These are phyloP conservation scores for Ceraclea dissimilis DNA, from an alignment of 2,888 invertebrate genomes.

Conservation along the genomic window DNA sequence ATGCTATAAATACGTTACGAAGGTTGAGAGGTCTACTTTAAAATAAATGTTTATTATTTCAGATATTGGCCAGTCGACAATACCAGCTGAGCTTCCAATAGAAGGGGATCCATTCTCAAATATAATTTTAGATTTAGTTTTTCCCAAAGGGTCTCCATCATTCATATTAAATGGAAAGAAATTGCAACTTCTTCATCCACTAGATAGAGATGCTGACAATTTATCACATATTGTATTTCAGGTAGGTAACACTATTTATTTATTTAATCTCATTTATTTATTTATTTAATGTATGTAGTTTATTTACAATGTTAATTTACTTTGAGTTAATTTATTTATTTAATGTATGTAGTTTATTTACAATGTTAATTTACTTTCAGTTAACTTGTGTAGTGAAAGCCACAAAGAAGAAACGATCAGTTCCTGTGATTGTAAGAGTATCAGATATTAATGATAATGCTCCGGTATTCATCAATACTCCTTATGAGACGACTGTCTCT, in stretches of 20 bases:
- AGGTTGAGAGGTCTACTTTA: too few species aligned
- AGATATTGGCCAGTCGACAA: constrained; percentile 79
- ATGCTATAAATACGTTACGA: too few species aligned
- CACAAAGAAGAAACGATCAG: constrained; percentile 72
- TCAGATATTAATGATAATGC: constrained; percentile 88
- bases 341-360: not conserved
- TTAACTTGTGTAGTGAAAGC: constrained; percentile 75
- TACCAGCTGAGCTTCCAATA: constrained; percentile 73
- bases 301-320: too few species aligned
- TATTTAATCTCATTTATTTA: not conserved
- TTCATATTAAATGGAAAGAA: constrained; percentile 79
- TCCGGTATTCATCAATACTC: constrained; percentile 74
- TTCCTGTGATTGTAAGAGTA: constrained; percentile 83
- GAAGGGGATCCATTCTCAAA: constrained; percentile 74
- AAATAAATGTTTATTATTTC: constrained; percentile 34
- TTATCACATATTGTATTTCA: constrained; percentile 84
- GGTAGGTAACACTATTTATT: constrained; percentile 45
- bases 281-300: not conserved
- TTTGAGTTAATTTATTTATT: not conserved
- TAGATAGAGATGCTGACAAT: constrained; percentile 80
- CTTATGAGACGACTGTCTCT: constrained; percentile 76
- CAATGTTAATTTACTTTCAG: constrained; percentile 53
- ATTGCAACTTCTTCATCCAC: constrained; percentile 67
- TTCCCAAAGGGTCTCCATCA: constrained; percentile 69
- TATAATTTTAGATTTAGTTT: constrained; percentile 69